Evolutionary conservation across 2,797 vertebrate genomes (phyloP), one percentile per base, ranked within the genome.

Genomic region (Spinibarbus caldwelli): DNA sequence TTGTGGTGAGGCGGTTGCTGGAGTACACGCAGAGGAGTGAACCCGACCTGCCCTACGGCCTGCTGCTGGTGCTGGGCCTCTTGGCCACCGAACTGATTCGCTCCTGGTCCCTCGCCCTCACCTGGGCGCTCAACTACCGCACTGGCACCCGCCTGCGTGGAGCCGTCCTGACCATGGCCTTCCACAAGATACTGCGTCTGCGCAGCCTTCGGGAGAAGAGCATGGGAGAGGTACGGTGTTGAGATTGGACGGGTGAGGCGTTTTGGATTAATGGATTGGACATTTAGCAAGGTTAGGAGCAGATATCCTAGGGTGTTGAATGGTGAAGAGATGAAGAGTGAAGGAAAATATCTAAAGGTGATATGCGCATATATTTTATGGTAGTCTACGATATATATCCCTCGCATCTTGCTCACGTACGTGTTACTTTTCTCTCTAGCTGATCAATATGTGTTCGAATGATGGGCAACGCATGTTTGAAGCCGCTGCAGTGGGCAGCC

Each of bases 401-500:
- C 1, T 19, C 19, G 2, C 29, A 5, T 17, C 11, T 49, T 49
- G 29, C 29, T 11, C 14, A 85, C 8, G 17, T 71, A 9, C 0
- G 4, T 34, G 84, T 93, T 87, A 66, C 59, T 90, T 3, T 92
- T 0, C 90, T 89, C 92, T 90, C 4, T 91, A 98, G 97, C 93
- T 98, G 88, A 94, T 98, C 90, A 98, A 98, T 88, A 94, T 98
- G 54, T 98, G 97, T 83, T 98, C 97, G 89, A 97, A 91, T 12
- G 97, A 98, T 0, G 97, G 97, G 29, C 97, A 96, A 91, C 94
- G 97, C 89, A 97, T 98, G 96, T 98, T 97, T 78, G 97, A 98
- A 89, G 97, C 97, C 1, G 97, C 97, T 5, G 97, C 96, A 0
- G 95, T 98, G 86, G 97, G 97, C 90, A 97, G 97, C 90, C 93